These are phyloP conservation scores for Cephus pygmeus DNA, from an alignment of 2,888 invertebrate genomes.

Conservation along the genomic window DNA sequence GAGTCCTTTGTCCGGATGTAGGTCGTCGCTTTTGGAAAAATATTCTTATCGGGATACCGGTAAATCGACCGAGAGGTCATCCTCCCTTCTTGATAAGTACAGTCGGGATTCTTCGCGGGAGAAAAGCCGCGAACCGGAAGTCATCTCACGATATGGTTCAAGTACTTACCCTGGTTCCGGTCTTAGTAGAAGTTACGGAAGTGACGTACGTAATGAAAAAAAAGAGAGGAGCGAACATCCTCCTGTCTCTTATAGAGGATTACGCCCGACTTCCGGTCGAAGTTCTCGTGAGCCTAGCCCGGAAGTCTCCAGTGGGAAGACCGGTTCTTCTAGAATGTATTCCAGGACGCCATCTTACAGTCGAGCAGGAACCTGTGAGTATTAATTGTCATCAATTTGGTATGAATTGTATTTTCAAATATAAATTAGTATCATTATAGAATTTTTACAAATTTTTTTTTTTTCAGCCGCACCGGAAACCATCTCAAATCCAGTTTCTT, in stretches of 20 bases:
- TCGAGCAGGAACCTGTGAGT: constrained; percentile 38
- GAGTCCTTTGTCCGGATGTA: constrained; percentile 50
- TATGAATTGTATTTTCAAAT: constrained; percentile 22
- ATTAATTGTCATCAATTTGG: neutral
- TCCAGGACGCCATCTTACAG: constrained; percentile 48
- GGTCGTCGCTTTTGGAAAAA: constrained; percentile 53
- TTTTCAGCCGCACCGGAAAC: constrained; percentile 48
- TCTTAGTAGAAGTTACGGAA: constrained; percentile 45
- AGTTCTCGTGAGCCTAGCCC: constrained; percentile 72
- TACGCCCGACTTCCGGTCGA: constrained; percentile 52
- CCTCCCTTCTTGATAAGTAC: constrained; percentile 57
- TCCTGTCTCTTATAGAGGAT: constrained; percentile 66
- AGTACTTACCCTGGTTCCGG: constrained; percentile 54
- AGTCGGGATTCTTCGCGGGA: constrained; percentile 52
- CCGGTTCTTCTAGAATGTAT: constrained; percentile 45
- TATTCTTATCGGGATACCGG: constrained; percentile 42
- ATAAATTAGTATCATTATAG: neutral
- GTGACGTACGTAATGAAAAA: constrained; percentile 53
- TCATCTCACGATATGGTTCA: constrained; percentile 47
- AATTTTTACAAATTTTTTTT: neutral
- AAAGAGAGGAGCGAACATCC: constrained; percentile 65
- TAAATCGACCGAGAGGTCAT: constrained; percentile 53
- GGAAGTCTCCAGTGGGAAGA: constrained; percentile 49
- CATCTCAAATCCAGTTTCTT: constrained; percentile 40
- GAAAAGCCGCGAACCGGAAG: constrained; percentile 54